Conservation (phyloP, 2,113 vertebrate species). For the Paramisgurnus dabryanus region DNA sequence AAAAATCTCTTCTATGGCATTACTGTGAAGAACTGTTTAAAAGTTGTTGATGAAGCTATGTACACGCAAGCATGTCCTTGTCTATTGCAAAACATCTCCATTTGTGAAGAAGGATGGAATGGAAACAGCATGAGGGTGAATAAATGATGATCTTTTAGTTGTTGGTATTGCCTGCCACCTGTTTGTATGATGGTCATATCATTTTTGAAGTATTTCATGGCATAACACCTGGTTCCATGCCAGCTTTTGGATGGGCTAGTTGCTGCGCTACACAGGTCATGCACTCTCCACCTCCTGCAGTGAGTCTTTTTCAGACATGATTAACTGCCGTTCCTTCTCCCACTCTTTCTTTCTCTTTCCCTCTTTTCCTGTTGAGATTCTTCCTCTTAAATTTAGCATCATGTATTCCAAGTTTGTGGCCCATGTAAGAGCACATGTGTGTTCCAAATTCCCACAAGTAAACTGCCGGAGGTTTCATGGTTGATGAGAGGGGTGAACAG, state of each 20-base stretch:
- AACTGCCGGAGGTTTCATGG: conserved; percentile 26
- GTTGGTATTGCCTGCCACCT: neutral
- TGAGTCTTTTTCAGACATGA: conserved; percentile 50
- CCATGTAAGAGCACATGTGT: conserved; percentile 24
- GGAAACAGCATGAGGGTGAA: too few species aligned
- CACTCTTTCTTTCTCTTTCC: conserved; percentile 49
- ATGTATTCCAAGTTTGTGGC: conserved; percentile 36
- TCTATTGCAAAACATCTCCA: too few species aligned
- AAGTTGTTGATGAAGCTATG: too few species aligned
- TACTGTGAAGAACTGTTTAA: too few species aligned
- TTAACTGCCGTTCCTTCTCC: conserved; percentile 54
- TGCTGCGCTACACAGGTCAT: conserved; percentile 72
- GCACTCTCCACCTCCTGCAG: conserved; percentile 52
- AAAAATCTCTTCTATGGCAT: too few species aligned
- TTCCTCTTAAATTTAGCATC: neutral
- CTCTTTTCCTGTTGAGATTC: conserved; percentile 13
- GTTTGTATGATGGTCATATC: neutral
- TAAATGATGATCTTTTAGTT: too few species aligned
- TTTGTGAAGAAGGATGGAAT: too few species aligned
- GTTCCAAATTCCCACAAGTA: conserved; percentile 29
- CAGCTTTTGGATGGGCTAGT: conserved; percentile 57
- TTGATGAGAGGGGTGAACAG: conserved; percentile 24
- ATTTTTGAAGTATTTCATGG: conserved; percentile 24
- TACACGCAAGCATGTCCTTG: too few species aligned
- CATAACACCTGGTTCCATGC: conserved; percentile 55